Percentiles rank a stretch among this genome's conserved stretches.
phyloP scores from a whole-genome alignment of 2,888 invertebrate genomes.

The Phoronis australis region DNA sequence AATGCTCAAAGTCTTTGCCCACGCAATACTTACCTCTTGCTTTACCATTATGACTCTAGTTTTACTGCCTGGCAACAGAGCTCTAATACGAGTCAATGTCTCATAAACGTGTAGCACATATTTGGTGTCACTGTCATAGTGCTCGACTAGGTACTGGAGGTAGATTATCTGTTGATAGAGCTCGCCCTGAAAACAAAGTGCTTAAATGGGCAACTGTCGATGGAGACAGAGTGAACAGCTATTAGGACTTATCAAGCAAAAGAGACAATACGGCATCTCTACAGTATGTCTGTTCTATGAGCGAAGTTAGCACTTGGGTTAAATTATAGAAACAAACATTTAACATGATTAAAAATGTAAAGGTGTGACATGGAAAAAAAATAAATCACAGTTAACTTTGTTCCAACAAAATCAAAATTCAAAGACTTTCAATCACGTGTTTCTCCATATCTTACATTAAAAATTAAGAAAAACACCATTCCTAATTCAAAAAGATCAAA shows the following conservation, averaged over 20 bases:
- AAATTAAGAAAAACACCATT: too few relatives aligned
- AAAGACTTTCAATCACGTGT: too few relatives aligned
- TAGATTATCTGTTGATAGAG: constrained; percentile 30
- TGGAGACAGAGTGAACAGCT: not conserved
- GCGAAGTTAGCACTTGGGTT: too few relatives aligned
- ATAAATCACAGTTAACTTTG: too few relatives aligned
- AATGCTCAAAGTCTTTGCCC: too few relatives aligned
- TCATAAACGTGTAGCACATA: constrained; percentile 25
- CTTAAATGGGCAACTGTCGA: not conserved
- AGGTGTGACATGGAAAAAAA: too few relatives aligned
- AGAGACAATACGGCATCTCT: not conserved
- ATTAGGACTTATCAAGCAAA: not conserved
- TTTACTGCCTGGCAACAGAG: constrained; percentile 25
- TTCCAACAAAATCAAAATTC: too few relatives aligned
- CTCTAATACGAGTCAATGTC: constrained; percentile 22
- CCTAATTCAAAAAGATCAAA: too few relatives aligned
- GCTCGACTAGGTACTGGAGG: constrained; percentile 24
- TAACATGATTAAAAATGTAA: too few relatives aligned
- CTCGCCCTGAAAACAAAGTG: constrained; percentile 30
- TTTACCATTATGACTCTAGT: constrained; percentile 25
- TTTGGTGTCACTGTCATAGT: constrained; percentile 31
- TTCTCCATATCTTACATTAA: too few relatives aligned
- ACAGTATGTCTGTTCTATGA: too few relatives aligned
- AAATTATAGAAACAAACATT: too few relatives aligned
- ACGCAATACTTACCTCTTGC: constrained; percentile 28